Conservation (phyloP, 2,797 vertebrate genomes). For the Sandelia bainsii region DNA sequence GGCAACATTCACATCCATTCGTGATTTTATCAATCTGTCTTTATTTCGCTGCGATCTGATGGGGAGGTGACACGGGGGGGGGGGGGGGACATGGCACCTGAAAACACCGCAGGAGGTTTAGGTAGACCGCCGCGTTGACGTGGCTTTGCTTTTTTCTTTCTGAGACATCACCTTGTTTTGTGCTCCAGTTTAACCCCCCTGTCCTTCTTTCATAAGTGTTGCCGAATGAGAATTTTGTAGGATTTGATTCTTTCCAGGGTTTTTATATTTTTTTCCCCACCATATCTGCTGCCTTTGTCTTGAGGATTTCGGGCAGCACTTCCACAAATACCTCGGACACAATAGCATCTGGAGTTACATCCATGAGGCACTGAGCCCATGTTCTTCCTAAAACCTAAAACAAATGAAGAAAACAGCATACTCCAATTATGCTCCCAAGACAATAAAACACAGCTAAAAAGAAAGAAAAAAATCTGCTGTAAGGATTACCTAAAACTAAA, state of each 20-base stretch:
- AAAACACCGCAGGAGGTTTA: conserved; percentile 50
- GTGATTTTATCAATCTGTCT: conserved; percentile 70
- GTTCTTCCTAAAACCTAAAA: conserved; percentile 79
- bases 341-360: conserved; percentile 78
- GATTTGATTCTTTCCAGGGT: conserved; percentile 55
- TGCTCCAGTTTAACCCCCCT: conserved; percentile 39
- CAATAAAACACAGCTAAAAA: conserved; percentile 68
- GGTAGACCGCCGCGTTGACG: conserved; percentile 23
- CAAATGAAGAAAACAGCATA: conserved; percentile 76
- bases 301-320: conserved; percentile 77
- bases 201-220: conserved; percentile 20
- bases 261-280: conserved; percentile 52
- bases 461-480: conserved; percentile 62
- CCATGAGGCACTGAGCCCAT: conserved; percentile 73
- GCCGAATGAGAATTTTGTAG: conserved; percentile 49
- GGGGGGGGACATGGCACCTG: conserved; percentile 55
- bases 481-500: conserved; percentile 80
- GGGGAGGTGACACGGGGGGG: not conserved
- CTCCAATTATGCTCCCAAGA: conserved; percentile 76
- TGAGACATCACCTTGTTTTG: conserved; percentile 32
- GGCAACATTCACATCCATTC: conserved; percentile 56
- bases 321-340: conserved; percentile 79
- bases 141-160: conserved; percentile 6
- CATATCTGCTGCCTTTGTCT: conserved; percentile 76
- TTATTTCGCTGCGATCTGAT: conserved; percentile 63